Conservation (phyloP, 2,797 vertebrate genomes). For the Botia almorhae region DNA sequence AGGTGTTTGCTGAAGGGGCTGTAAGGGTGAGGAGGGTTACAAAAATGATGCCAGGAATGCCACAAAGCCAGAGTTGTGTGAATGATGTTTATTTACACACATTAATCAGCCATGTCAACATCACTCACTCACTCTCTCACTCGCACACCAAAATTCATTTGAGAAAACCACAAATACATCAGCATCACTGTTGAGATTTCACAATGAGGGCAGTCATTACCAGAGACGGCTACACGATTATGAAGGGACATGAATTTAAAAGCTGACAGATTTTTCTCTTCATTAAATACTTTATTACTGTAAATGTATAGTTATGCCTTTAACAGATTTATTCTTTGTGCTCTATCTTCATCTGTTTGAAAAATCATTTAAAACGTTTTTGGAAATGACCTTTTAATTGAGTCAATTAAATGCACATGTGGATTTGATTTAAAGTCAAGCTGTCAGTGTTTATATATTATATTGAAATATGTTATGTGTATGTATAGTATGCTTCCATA, state of each 20-base stretch:
- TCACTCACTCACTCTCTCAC: slow-evolving; percentile 45
- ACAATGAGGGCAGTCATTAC: slow-evolving; percentile 39
- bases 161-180: slow-evolving; percentile 54
- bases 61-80: slow-evolving; percentile 39
- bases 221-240: slow-evolving; percentile 10
- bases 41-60: slow-evolving; percentile 61
- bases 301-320: slow-evolving; percentile 37
- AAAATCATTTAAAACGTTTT: slow-evolving; percentile 4
- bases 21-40: slow-evolving; percentile 64
- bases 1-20: slow-evolving; percentile 71
- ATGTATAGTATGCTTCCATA: too few relatives aligned
- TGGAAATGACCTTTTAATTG: not conserved
- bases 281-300: slow-evolving; percentile 22
- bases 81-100: slow-evolving; percentile 49
- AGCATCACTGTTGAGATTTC: slow-evolving; percentile 41
- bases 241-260: slow-evolving; percentile 22
- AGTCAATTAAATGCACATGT: slow-evolving; percentile 20
- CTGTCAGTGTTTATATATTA: too few relatives aligned
- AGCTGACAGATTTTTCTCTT: slow-evolving; percentile 1
- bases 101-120: slow-evolving; percentile 52
- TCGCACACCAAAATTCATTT: slow-evolving; percentile 39
- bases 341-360: slow-evolving; percentile 9
- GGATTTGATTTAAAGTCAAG: not conserved
- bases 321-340: not conserved
- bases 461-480: too few relatives aligned